Base-by-base conservation (phyloP, 2,113 vertebrate genomes). In the Hippocampus comes region DNA sequence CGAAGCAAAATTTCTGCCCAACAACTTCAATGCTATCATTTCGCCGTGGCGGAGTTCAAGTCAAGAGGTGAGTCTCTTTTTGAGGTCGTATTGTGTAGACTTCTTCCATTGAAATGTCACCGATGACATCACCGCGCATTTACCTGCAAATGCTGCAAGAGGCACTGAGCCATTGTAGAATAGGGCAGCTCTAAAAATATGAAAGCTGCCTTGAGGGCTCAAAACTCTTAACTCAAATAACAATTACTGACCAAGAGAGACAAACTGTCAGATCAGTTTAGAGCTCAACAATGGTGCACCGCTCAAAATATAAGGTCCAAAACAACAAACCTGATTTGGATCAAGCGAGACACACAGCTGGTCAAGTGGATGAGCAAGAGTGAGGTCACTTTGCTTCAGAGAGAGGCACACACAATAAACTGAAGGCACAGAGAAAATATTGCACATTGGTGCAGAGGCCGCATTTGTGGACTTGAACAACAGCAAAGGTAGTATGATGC, bases 191-290 rank as follows among this genome's bases (percentile, higher is more conserved):
- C 78, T 68, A 73, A 83, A 86, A 86, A 83, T 77, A 89, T 61
- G 48, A 76, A 78, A 79, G 75, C 75, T 81, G 82, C 80, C 89
- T 84, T 60, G 67, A 25, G 34, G 86, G 78, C 42, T 61, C 67
- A 68, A 80, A 86, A 73, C 69, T 77, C 69, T 84, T 74, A 67
- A 82, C 75, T 90, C 84, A 76, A 82, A 81, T 77, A 81, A 80
- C 81, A 87, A 86, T 87, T 80, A 82, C 78, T 85, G 79, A 91
- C 74, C 63, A 70, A 84, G 71, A 86, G 78, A 87, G 85, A 89
- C 88, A 90, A 87, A 78, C 73, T 41, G 75, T 89, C 87, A 86
- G 79, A 82, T 84, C 53, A 1, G 75, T 48, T 90, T 88, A 86
- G 70, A 64, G 59, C 76, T 66, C 64, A 78, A 51, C 71, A 59